phyloP scores from a whole-genome alignment of 2,797 vertebrate species.

The Karalla daura region DNA sequence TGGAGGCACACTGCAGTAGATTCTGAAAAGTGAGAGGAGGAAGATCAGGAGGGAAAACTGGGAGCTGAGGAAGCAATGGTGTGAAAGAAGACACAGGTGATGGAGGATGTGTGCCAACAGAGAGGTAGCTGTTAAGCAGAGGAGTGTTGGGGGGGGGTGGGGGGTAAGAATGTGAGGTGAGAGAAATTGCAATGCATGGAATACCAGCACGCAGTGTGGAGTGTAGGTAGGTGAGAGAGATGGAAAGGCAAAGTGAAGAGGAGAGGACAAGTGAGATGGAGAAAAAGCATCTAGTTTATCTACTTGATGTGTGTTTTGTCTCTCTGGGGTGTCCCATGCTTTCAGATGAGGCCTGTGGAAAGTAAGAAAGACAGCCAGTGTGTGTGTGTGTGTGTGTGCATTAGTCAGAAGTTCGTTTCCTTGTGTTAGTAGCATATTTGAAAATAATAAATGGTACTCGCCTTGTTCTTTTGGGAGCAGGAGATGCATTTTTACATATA shows the following conservation, averaged over 20 bases:
- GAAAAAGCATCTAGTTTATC: conserved; percentile 41
- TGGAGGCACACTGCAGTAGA: conserved; percentile 13
- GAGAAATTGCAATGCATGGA: conserved; percentile 3
- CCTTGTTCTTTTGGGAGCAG: no score
- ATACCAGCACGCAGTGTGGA: not conserved
- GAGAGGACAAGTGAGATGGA: conserved; percentile 7
- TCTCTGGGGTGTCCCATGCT: conserved; percentile 3
- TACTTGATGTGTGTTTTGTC: conserved; percentile 2
- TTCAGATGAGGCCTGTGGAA: conserved; percentile 16
- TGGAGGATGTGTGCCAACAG: conserved; percentile 6
- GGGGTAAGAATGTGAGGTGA: conserved; percentile 1
- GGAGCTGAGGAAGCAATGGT: conserved; percentile 3
- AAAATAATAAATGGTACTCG: no score
- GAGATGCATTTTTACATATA: no score
- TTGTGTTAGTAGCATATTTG: no score
- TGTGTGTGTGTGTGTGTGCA: not conserved
- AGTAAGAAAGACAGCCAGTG: conserved; percentile 16
- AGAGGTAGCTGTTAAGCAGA: conserved; percentile 4
- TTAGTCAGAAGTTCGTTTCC: no score
- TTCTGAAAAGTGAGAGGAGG: not conserved
- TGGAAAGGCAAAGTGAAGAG: not conserved
- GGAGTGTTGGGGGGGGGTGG: no score
- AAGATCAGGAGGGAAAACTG: not conserved
- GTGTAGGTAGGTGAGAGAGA: not conserved
- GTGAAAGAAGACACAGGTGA: conserved; percentile 32